These are phyloP conservation scores for Melanostoma mellinum DNA, from an alignment of 2,888 invertebrate genomes.

Conservation along the genomic window DNA sequence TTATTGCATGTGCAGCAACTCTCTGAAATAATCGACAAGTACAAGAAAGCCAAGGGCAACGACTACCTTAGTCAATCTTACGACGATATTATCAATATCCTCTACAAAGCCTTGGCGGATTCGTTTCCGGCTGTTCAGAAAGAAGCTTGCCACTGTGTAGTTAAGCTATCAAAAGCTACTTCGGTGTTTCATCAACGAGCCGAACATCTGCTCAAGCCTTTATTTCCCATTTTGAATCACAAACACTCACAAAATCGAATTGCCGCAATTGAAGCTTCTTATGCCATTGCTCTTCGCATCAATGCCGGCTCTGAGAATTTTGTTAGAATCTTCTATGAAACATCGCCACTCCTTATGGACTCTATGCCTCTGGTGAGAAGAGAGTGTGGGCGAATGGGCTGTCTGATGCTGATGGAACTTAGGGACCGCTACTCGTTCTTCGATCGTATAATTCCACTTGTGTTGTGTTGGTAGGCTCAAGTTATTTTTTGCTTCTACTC, in stretches of 20 bases:
- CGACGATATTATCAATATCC: slow-evolving; percentile 87
- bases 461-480: slow-evolving; percentile 88
- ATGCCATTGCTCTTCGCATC: slow-evolving; percentile 84
- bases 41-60: slow-evolving; percentile 83
- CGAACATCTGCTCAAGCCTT: slow-evolving; percentile 88
- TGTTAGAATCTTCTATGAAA: slow-evolving; percentile 88
- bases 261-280: slow-evolving; percentile 88
- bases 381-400: slow-evolving; percentile 90
- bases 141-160: slow-evolving; percentile 88
- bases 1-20: slow-evolving; percentile 87
- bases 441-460: slow-evolving; percentile 91
- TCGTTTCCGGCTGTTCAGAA: slow-evolving; percentile 91
- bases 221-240: slow-evolving; percentile 89
- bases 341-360: slow-evolving; percentile 95
- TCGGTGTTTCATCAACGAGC: slow-evolving; percentile 89
- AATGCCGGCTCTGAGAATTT: slow-evolving; percentile 87
- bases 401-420: slow-evolving; percentile 89
- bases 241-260: slow-evolving; percentile 92
- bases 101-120: slow-evolving; percentile 89
- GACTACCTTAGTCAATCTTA: slow-evolving; percentile 77
- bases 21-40: slow-evolving; percentile 86
- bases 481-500: not conserved
- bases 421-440: slow-evolving; percentile 95
- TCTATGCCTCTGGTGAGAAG: slow-evolving; percentile 89
- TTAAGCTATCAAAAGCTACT: slow-evolving; percentile 85